phyloP scores from a whole-genome alignment of 2,113 vertebrate species.

The Choloepus hoffmanni region DNA sequence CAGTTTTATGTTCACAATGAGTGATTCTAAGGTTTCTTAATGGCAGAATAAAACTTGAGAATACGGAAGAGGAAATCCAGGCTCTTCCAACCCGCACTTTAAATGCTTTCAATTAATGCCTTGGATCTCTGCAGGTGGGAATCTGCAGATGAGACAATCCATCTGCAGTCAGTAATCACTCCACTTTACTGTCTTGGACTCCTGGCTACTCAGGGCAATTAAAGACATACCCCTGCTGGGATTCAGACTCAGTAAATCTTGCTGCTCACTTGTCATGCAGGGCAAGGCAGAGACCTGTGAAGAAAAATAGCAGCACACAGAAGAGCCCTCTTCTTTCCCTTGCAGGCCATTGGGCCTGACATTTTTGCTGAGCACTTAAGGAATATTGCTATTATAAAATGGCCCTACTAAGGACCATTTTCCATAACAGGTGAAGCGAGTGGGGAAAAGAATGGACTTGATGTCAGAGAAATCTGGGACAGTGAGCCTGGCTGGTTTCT shows the following conservation, averaged over 20 bases:
- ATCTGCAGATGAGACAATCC: conserved; percentile 64
- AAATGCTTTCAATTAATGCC: conserved; percentile 81
- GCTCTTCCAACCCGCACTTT: conserved; percentile 62
- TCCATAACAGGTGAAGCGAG: background rate
- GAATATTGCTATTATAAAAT: background rate
- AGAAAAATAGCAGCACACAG: background rate
- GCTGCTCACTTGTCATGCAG: conserved; percentile 73
- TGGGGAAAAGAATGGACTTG: background rate
- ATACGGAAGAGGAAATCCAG: conserved; percentile 25
- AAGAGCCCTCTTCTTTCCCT: background rate
- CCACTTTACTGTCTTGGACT: conserved; percentile 60
- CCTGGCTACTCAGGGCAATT: conserved; percentile 61
- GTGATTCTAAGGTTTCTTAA: conserved; percentile 37
- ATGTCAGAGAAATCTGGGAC: background rate
- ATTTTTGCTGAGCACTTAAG: background rate
- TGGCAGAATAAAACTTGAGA: conserved; percentile 62
- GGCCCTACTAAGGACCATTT: background rate
- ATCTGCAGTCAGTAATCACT: conserved; percentile 80
- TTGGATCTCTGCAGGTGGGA: conserved; percentile 73
- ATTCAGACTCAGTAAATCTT: conserved; percentile 52
- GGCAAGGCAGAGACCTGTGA: conserved; percentile 1
- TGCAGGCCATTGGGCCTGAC: background rate
- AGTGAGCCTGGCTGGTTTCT: background rate
- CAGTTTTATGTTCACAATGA: conserved; percentile 57
- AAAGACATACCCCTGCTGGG: conserved; percentile 73